A percentile compares a stretch with the other conserved stretches of the same genome.
phyloP scores from a whole-genome alignment of 2,113 vertebrate genomes.

The Vidua chalybeata region DNA sequence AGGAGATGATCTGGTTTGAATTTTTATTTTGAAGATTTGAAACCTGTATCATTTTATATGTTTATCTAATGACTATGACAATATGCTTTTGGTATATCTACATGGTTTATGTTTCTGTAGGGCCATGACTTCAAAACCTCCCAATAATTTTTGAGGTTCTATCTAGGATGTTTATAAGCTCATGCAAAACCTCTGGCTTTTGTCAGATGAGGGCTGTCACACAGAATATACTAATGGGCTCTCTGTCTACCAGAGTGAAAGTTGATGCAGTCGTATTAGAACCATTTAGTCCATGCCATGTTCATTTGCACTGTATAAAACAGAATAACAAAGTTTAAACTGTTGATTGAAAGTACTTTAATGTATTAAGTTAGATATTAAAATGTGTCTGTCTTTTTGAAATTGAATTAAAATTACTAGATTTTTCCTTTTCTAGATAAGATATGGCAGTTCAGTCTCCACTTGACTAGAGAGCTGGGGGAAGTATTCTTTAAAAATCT shows the following conservation, averaged over 20 bases:
- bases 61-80: not conserved
- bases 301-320: not conserved
- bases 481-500: conserved; percentile 28
- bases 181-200: conserved; percentile 13
- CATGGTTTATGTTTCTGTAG: conserved; percentile 1
- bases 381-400: not conserved
- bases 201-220: not conserved
- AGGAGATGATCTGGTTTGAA: conserved; percentile 7
- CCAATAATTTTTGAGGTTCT: not conserved
- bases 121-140: not conserved
- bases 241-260: not conserved
- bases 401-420: not conserved
- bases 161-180: not conserved
- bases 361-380: not conserved
- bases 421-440: not conserved
- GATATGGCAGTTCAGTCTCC: not conserved
- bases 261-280: not conserved
- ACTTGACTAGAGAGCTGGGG: not conserved
- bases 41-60: not conserved
- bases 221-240: not conserved
- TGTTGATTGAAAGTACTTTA: not conserved
- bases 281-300: not conserved
- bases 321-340: not conserved
- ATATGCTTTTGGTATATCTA: not conserved
- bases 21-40: conserved; percentile 1